phyloP scores from a whole-genome alignment of 2,888 invertebrate species.

The Endotricha flammealis region DNA sequence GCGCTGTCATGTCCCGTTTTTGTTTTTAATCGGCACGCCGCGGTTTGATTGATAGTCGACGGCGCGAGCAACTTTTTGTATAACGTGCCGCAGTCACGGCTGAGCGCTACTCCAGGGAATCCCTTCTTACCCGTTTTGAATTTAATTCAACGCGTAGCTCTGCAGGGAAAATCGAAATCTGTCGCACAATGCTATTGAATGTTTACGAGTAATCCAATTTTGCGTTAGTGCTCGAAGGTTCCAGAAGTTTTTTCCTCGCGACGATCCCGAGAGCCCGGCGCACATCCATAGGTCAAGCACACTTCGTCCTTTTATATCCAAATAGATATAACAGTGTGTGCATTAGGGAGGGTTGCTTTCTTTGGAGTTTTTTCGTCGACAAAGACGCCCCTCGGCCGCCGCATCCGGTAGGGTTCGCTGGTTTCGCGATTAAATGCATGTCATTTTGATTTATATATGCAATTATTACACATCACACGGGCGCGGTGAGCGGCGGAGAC shows the following conservation, averaged over 20 bases:
- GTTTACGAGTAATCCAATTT: constrained; percentile 30
- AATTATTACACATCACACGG: constrained; percentile 50
- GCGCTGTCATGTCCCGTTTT: constrained; percentile 41
- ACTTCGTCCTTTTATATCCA: constrained; percentile 59
- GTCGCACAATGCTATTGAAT: constrained; percentile 12
- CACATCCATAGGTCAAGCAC: constrained; percentile 60
- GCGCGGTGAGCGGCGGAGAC: constrained; percentile 12
- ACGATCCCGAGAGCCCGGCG: constrained; percentile 34
- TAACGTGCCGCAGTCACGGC: background rate
- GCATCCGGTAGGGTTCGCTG: constrained; percentile 46
- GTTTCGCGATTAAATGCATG: constrained; percentile 60
- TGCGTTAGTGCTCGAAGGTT: constrained; percentile 28
- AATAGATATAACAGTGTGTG: constrained; percentile 63
- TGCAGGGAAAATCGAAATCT: constrained; percentile 7
- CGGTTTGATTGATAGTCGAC: constrained; percentile 25
- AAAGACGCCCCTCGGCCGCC: constrained; percentile 35
- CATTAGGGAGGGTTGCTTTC: constrained; percentile 66
- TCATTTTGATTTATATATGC: constrained; percentile 70
- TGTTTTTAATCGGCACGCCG: constrained; percentile 39
- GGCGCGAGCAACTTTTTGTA: constrained; percentile 2
- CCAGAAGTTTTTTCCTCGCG: constrained; percentile 31
- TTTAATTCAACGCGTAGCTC: constrained; percentile 5
- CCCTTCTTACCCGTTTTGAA: constrained; percentile 1
- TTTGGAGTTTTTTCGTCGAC: constrained; percentile 47
- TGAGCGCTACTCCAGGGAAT: background rate